Base-by-base conservation (phyloP, 2,113 vertebrate species). In the Dipodomys ordii region DNA sequence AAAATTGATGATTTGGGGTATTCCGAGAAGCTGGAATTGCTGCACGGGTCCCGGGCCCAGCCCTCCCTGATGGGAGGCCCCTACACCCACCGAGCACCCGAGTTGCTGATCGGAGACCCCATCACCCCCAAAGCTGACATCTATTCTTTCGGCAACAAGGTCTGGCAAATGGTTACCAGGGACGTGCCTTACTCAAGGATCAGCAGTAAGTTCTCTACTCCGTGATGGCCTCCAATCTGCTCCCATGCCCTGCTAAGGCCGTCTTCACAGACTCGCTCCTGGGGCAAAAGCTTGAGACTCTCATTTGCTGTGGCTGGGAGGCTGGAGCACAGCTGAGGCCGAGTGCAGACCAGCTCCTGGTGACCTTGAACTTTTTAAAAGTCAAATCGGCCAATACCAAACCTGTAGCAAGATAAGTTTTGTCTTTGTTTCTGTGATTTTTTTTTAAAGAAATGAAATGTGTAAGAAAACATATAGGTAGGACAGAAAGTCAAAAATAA, bases 1-100 rank as follows among this genome's bases (percentile, higher is more conserved):
- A 99, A 99, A 85, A 99, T 99, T 0, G 99, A 98, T 0, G 99
- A 99, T 76, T 99, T 99, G 0, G 99, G 99, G 4, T 99, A 99
- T 81, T 99, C 99, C 0, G 94, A 99, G 88, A 99, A 98, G n/a
- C 97, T 99, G 89, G 98, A 98, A 23, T 98, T 98, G 0, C 80
- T 90, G 73, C 84, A 81, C 15, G 65, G 96, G 3, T 68, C 71
- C 39, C 96, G 93, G 5, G 12, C 68, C 4, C 62, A 7, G 20
- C 62, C 62, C 9, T 23, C 2, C 5, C 62, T 22, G 6, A 20
- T 64, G 6, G 62, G 62, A 64, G 62, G 62, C 62, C 25, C 62
- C 22, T 64, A 64, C 22, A 64, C 62, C 62, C 62, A 64, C 62
- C 62, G 22, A 0, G 99, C 99, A 13, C 99, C 99, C 0, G 99